Conservation (phyloP, 2,797 vertebrate genomes). For the Erethizon dorsatum region DNA sequence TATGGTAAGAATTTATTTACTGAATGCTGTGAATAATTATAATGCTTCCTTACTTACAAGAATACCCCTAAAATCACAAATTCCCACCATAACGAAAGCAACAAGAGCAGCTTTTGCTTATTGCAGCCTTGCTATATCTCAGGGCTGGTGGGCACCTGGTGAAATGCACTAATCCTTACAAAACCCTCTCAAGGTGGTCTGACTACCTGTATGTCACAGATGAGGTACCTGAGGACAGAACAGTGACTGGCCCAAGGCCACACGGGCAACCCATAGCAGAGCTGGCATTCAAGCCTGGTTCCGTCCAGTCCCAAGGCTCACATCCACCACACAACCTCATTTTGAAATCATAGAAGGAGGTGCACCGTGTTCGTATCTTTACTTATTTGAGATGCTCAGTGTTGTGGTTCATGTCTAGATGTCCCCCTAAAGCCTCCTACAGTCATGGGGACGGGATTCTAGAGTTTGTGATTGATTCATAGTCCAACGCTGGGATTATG, state of each 20-base stretch:
- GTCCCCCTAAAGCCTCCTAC: too few relatives aligned
- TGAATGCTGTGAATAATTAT: not conserved
- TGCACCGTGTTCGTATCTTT: not conserved
- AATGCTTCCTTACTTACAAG: not conserved
- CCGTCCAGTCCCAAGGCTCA: not conserved
- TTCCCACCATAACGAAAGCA: not conserved
- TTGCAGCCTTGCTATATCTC: accelerated
- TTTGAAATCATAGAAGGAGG: not conserved
- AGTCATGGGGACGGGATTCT: too few relatives aligned
- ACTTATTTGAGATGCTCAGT: not conserved
- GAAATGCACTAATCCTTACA: not conserved
- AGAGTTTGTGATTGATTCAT: too few relatives aligned
- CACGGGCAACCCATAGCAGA: not conserved
- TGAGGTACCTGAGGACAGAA: not conserved
- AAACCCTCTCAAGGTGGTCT: not conserved
- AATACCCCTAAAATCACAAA: not conserved
- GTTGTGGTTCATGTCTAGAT: too few relatives aligned
- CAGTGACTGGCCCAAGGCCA: not conserved
- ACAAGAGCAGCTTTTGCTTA: not conserved
- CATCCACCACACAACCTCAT: accelerated
- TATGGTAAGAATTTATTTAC: not conserved
- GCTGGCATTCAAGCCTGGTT: not conserved
- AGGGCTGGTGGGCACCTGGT: accelerated
- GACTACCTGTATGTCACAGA: not conserved
- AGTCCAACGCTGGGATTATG: too few relatives aligned